phyloP scores from a whole-genome alignment of 2,888 invertebrate genomes.

The Hyposoter didymator region DNA sequence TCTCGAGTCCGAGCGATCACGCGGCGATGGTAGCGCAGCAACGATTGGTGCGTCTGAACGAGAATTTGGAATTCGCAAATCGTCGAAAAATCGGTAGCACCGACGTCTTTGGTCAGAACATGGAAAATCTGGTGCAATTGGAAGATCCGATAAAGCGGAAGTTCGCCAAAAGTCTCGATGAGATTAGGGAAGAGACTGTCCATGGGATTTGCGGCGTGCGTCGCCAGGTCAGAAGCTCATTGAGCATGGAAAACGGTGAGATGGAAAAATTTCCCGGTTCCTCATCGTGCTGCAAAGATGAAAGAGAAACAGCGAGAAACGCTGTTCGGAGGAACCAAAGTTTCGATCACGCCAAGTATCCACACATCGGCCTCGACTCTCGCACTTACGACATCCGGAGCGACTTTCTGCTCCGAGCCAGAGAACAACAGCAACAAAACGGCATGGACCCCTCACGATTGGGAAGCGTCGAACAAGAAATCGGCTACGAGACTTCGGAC shows the following conservation, averaged over 20 bases:
- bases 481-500: conserved; percentile 80
- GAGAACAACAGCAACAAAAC: conserved; percentile 67
- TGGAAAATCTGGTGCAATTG: conserved; percentile 81
- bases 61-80: conserved; percentile 78
- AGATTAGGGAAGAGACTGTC: conserved; percentile 77
- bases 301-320: conserved; percentile 65
- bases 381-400: conserved; percentile 79
- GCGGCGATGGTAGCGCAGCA: conserved; percentile 63
- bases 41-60: conserved; percentile 75
- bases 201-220: conserved; percentile 63
- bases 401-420: conserved; percentile 67
- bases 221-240: conserved; percentile 75
- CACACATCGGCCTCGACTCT: conserved; percentile 74
- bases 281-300: conserved; percentile 57
- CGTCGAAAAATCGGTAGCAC: conserved; percentile 80
- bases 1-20: conserved; percentile 67
- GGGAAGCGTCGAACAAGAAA: conserved; percentile 70
- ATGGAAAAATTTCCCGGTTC: conserved; percentile 57
- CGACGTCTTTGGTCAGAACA: conserved; percentile 82
- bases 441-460: conserved; percentile 62
- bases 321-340: conserved; percentile 80
- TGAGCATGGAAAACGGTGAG: conserved; percentile 71
- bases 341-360: conserved; percentile 77
- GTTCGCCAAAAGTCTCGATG: conserved; percentile 79
- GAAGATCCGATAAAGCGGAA: conserved; percentile 79